Conservation (phyloP, 2,888 invertebrate genomes). For the Serripes groenlandicus region DNA sequence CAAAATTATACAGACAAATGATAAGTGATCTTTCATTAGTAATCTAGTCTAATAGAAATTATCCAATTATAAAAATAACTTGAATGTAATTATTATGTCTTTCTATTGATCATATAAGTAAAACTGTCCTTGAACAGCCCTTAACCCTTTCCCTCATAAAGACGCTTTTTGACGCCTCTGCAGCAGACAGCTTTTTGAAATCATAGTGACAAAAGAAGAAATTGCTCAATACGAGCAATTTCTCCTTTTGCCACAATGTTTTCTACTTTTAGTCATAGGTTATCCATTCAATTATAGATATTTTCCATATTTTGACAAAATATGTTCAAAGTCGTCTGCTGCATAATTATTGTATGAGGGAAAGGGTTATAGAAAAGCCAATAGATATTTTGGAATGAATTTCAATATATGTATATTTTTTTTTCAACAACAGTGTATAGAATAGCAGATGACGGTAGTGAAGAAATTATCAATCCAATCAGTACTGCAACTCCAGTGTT, state of each 20-base stretch:
- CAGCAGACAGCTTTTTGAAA: background rate
- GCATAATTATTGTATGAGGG: background rate
- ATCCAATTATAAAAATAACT: too few species aligned
- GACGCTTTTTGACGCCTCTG: background rate
- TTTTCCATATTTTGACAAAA: too few species aligned
- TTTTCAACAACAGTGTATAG: conserved; percentile 10
- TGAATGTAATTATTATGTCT: too few species aligned
- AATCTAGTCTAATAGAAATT: too few species aligned
- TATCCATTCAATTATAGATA: too few species aligned
- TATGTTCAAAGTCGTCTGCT: background rate
- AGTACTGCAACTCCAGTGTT: background rate
- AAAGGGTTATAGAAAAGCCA: background rate
- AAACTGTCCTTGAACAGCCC: too few species aligned
- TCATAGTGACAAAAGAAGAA: background rate
- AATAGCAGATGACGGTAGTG: background rate
- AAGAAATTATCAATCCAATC: background rate
- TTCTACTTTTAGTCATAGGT: too few species aligned
- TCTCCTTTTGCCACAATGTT: background rate
- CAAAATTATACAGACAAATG: too few species aligned
- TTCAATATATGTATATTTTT: too few species aligned
- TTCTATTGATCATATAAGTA: too few species aligned
- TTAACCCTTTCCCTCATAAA: background rate
- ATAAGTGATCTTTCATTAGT: too few species aligned
- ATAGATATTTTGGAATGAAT: too few species aligned
- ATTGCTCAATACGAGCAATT: background rate